Conservation (phyloP, 2,888 invertebrate species). For the Napeogenes inachia region DNA sequence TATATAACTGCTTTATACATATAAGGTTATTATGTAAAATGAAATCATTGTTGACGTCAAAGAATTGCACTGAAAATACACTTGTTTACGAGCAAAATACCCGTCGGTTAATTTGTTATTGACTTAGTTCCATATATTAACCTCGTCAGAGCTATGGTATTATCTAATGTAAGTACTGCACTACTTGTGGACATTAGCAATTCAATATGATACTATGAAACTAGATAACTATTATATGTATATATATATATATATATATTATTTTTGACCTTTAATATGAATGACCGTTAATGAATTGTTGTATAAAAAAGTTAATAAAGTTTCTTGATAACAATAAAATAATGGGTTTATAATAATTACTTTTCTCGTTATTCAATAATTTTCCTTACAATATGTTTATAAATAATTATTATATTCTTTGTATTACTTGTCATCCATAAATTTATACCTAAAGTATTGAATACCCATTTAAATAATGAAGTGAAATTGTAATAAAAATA, state of each 20-base stretch:
- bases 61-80: constrained; percentile 19
- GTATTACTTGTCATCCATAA: not conserved
- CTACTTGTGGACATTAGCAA: not conserved
- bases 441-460: not conserved
- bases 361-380: too few relatives aligned
- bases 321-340: too few relatives aligned
- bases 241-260: too few relatives aligned
- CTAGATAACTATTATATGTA: not conserved
- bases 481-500: too few relatives aligned
- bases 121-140: constrained; percentile 23
- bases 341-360: too few relatives aligned
- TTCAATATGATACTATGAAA: not conserved
- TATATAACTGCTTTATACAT: too few relatives aligned
- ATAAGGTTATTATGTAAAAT: too few relatives aligned
- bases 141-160: constrained; percentile 8
- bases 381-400: too few relatives aligned
- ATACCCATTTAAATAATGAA: too few relatives aligned
- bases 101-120: constrained; percentile 18
- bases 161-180: constrained; percentile 9
- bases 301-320: too few relatives aligned
- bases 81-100: constrained; percentile 18
- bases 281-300: too few relatives aligned
- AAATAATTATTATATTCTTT: not conserved
- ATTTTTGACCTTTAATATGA: too few relatives aligned
- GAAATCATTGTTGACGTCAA: constrained; percentile 11